These are phyloP conservation scores for Lota lota DNA, from an alignment of 2,113 vertebrate genomes.

Conservation along the genomic window DNA sequence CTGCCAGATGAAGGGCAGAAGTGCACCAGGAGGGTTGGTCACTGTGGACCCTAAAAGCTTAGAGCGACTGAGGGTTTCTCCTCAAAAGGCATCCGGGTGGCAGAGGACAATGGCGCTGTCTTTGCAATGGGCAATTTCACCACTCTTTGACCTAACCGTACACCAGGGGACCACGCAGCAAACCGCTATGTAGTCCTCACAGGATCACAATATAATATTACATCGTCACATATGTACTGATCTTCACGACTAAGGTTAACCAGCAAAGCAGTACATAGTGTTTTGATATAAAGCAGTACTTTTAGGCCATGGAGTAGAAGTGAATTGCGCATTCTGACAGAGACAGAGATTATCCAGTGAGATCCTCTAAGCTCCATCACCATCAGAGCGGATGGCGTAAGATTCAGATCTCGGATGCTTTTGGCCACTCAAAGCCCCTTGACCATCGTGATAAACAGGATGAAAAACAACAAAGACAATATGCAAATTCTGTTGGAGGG, in stretches of 20 bases:
- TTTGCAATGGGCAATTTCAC: too few relatives aligned
- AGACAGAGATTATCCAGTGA: too few relatives aligned
- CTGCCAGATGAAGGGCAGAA: conserved; percentile 46
- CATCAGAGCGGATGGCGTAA: background rate
- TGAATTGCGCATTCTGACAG: too few relatives aligned
- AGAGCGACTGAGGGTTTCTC: conserved; percentile 17
- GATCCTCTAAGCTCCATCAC: conserved; percentile 1
- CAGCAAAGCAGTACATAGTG: too few relatives aligned
- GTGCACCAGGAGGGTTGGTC: conserved; percentile 6
- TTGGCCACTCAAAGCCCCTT: conserved; percentile 24
- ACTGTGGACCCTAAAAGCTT: background rate
- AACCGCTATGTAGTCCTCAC: background rate
- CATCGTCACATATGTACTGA: background rate
- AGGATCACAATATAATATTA: background rate
- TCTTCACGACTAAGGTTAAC: too few relatives aligned
- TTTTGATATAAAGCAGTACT: too few relatives aligned
- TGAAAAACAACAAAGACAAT: conserved; percentile 13
- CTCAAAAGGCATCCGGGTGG: conserved; percentile 27
- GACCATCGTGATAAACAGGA: conserved; percentile 17
- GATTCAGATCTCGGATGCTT: conserved; percentile 28
- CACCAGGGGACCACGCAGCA: too few relatives aligned
- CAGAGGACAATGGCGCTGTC: conserved; percentile 2
- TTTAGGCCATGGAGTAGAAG: too few relatives aligned
- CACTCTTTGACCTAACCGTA: too few relatives aligned
- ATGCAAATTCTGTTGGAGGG: background rate